Percentiles rank a stretch among this genome's conserved stretches.
Conservation (phyloP, 2,888 invertebrate genomes). For the Dyspetes luteomarginatus region DNA sequence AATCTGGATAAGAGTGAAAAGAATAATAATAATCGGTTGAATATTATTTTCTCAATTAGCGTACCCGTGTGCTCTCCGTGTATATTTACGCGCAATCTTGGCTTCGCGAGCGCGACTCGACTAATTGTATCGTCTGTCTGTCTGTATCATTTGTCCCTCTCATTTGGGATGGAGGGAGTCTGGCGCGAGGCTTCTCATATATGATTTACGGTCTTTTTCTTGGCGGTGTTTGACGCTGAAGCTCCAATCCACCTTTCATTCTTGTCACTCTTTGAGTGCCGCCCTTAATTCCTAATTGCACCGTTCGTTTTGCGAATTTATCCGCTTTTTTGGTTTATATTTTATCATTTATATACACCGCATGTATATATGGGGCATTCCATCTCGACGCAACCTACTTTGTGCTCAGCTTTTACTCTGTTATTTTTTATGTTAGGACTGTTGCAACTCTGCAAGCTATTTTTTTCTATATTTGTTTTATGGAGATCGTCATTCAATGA, state of each 20-base stretch:
- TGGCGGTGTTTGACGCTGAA: background rate
- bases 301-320: background rate
- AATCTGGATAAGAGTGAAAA: background rate
- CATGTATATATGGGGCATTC: no score
- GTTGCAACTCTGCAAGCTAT: no score
- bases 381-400: no score
- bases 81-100: background rate
- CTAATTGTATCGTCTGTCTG: background rate
- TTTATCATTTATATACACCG: background rate
- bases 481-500: no score
- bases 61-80: background rate
- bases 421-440: no score
- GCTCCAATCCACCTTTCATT: background rate
- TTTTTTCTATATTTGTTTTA: no score
- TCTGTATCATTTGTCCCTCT: background rate
- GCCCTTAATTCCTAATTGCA: background rate
- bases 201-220: background rate
- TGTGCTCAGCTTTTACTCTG: no score
- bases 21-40: background rate
- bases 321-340: background rate
- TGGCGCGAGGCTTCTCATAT: background rate
- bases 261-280: background rate
- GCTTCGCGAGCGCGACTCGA: background rate
- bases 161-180: background rate
- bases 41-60: background rate